Percentiles rank a stretch among this genome's conserved stretches.
Conservation (phyloP, 92 coral and sea anemone genomes). For the Heliopora coerulea region DNA sequence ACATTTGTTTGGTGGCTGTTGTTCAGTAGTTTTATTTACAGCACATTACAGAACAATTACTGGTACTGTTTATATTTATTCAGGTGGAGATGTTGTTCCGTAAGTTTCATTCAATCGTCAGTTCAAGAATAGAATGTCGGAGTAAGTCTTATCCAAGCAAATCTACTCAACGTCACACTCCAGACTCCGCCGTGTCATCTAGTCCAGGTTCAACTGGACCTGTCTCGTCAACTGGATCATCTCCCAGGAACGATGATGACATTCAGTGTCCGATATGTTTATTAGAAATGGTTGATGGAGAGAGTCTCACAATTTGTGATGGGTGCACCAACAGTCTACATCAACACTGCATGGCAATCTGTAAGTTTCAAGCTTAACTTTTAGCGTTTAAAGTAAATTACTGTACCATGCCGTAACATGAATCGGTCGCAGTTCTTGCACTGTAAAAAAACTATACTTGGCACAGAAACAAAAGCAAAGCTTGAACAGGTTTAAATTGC, state of each 20-base stretch:
- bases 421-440: too few species aligned
- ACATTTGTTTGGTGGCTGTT: too few species aligned
- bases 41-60: too few species aligned
- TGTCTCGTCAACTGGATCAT: slow-evolving; percentile 33
- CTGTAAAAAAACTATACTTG: too few species aligned
- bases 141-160: slow-evolving; percentile 38
- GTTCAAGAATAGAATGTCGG: slow-evolving; percentile 71
- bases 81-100: slow-evolving; percentile 87
- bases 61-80: too few species aligned
- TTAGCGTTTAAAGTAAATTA: too few species aligned
- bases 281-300: slow-evolving; percentile 98
- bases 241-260: slow-evolving; percentile 69
- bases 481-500: too few species aligned
- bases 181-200: slow-evolving; percentile 60
- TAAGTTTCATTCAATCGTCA: slow-evolving; percentile 78
- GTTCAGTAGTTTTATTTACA: too few species aligned
- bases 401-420: too few species aligned
- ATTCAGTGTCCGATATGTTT: slow-evolving; percentile 93
- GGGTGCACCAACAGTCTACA: slow-evolving; percentile 86
- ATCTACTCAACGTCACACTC: slow-evolving; percentile 55
- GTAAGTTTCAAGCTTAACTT: slow-evolving; percentile 49
- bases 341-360: slow-evolving; percentile 97
- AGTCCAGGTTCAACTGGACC: slow-evolving; percentile 28
- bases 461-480: too few species aligned
- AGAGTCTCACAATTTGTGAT: slow-evolving; percentile 81